Evolutionary conservation across 2,113 vertebrate species (phyloP), one percentile per base, ranked within the genome.

Genomic region (Eulemur rufifrons): DNA sequence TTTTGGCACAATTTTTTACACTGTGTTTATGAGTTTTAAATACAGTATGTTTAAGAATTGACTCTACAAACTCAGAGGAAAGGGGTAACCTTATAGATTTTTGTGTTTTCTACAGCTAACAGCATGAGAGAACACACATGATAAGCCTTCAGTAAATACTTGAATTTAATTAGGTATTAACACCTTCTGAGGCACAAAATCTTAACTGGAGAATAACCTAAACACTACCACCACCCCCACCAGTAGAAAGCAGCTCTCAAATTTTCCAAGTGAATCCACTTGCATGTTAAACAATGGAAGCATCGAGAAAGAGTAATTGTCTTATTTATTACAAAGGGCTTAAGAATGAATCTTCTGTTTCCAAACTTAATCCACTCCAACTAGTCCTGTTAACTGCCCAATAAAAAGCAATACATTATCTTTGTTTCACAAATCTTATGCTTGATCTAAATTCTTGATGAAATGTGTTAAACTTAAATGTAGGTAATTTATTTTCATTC

Each of bases 351-450:
- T 89, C 84, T 95, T 97, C 73, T 97, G 94, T 95, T 95, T 56
- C 45, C 59, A 95, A 87, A 97, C 84, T 97, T 89, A 95, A 97
- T 96, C 81, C 96, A 97, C 94, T 97, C 86, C 95, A 97, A 87
- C 56, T 29, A 95, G 89, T 77, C 47, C 90, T 84, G 45, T 69
- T 94, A 91, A 87, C 71, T 89, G 86, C 50, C 82, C 63, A 66
- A 76, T 50, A 64, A 97, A 89, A 92, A 0, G 1, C 69, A 73
- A 81, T 13, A 25, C 39, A 15, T 66, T 92, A 54, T 37, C 47
- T 89, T 77, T 61, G 37, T 50, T 77, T 96, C 89, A 68, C 68
- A 84, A 56, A 87, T 66, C 76, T 89, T 78, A 84, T 56, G 34
- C 39, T 56, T 92, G 27, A 89, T 45, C 73, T 88, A 86, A 54